A percentile compares a stretch with the other conserved stretches of the same genome.
These are phyloP conservation scores for Bombus ignitus DNA, from an alignment of 1,140 invertebrate species.

Conservation along the genomic window DNA sequence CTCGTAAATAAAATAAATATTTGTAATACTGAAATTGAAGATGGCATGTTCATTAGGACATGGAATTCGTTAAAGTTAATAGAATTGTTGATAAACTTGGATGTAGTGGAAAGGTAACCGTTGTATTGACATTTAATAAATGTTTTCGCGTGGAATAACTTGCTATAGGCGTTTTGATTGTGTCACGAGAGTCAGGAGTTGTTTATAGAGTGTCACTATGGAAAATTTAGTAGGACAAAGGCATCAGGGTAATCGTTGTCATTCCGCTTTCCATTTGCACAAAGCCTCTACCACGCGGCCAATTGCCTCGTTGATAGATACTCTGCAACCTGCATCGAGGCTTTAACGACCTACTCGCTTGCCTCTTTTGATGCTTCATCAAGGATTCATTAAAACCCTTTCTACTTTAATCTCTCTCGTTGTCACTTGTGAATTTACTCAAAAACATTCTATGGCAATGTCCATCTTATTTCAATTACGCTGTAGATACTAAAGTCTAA, in stretches of 20 bases:
- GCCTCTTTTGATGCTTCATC: slow-evolving; percentile 50
- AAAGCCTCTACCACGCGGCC: slow-evolving; percentile 30
- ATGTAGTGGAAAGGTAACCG: not conserved
- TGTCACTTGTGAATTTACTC: slow-evolving; percentile 16
- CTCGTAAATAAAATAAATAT: not conserved
- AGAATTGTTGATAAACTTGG: not conserved
- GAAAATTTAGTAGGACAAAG: slow-evolving; percentile 35
- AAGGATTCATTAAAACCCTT: slow-evolving; percentile 57
- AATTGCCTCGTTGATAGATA: slow-evolving; percentile 63
- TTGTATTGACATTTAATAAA: not conserved
- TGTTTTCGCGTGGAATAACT: not conserved
- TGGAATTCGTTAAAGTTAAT: not conserved
- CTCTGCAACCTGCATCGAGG: slow-evolving; percentile 24
- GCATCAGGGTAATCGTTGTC: slow-evolving; percentile 36
- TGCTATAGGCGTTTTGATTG: not conserved
- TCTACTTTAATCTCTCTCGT: slow-evolving; percentile 17
- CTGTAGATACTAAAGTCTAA: not conserved
- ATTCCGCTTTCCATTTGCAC: slow-evolving; percentile 51
- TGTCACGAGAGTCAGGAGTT: not conserved
- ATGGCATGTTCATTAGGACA: not conserved
- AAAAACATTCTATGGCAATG: not conserved
- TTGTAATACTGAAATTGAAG: not conserved
- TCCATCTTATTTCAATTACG: slow-evolving; percentile 13
- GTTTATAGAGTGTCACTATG: slow-evolving; percentile 10
- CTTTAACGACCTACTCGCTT: slow-evolving; percentile 46